These are phyloP conservation scores for Micromesistius poutassou DNA, from an alignment of 2,797 vertebrate species.

Conservation along the genomic window DNA sequence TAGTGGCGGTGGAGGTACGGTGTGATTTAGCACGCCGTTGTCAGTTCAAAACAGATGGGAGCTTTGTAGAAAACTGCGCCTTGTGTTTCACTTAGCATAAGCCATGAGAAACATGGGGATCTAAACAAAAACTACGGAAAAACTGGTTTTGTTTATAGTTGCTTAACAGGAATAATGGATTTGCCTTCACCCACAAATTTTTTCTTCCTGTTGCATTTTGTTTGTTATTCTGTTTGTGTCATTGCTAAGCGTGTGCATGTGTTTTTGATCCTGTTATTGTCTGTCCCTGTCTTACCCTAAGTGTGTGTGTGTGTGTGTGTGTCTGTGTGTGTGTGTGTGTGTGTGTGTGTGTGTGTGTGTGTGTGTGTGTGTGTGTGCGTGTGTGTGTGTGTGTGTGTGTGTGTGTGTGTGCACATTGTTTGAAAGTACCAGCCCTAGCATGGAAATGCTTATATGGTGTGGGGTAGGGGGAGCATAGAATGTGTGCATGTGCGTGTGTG, in stretches of 20 bases:
- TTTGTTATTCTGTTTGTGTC: background rate
- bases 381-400: no score
- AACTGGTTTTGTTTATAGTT: no score
- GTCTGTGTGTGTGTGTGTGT: background rate
- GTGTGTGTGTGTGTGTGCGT: background rate
- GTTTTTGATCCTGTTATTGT: background rate
- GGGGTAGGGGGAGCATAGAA: background rate
- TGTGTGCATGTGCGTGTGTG: background rate
- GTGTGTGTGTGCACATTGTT: background rate
- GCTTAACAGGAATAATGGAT: background rate
- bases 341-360: background rate
- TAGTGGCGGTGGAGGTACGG: constrained; percentile 1
- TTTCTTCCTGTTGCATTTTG: background rate
- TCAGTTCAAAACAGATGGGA: background rate
- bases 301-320: background rate
- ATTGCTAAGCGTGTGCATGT: background rate
- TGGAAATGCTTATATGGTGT: background rate
- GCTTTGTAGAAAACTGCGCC: no score
- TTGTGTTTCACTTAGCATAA: background rate
- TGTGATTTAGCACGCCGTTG: constrained; percentile 19
- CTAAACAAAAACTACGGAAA: no score
- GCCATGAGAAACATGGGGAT: no score
- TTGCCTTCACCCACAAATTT: background rate
- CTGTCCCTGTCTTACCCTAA: no score
- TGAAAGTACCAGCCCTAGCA: background rate